phyloP scores from a whole-genome alignment of 2,888 invertebrate species.

The Branchipolynoe longqiensis region DNA sequence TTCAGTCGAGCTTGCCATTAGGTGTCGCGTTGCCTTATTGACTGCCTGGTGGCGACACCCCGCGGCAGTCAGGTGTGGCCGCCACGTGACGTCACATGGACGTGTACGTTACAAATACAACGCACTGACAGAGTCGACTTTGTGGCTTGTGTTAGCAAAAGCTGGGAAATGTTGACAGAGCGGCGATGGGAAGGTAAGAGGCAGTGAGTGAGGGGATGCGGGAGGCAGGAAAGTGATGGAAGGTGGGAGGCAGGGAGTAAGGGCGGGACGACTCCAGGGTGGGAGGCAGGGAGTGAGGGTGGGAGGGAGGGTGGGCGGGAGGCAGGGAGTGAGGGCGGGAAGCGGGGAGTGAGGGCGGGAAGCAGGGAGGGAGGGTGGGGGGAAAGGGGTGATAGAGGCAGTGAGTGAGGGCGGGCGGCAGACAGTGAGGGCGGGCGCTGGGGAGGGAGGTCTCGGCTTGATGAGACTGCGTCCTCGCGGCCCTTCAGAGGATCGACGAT shows the following conservation, averaged over 20 bases:
- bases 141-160: too few relatives aligned
- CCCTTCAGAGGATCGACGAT: neutral
- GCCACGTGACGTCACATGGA: too few relatives aligned
- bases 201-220: neutral
- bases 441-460: too few relatives aligned
- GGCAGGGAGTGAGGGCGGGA: neutral
- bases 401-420: neutral
- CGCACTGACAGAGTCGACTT: too few relatives aligned
- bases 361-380: neutral
- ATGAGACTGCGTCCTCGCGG: too few relatives aligned
- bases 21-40: too few relatives aligned
- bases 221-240: neutral
- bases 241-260: neutral
- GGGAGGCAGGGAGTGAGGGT: neutral
- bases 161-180: neutral
- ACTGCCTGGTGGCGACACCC: too few relatives aligned
- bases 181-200: neutral
- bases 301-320: neutral
- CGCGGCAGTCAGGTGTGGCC: too few relatives aligned
- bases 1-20: too few relatives aligned
- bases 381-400: neutral
- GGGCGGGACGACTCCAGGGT: neutral
- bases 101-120: too few relatives aligned
- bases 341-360: neutral
- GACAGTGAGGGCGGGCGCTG: neutral